Percentiles rank a stretch among this genome's conserved stretches.
Evolutionary conservation across 2,888 invertebrate species (phyloP).

Genomic region (Stenolophus ochropezus): DNA sequence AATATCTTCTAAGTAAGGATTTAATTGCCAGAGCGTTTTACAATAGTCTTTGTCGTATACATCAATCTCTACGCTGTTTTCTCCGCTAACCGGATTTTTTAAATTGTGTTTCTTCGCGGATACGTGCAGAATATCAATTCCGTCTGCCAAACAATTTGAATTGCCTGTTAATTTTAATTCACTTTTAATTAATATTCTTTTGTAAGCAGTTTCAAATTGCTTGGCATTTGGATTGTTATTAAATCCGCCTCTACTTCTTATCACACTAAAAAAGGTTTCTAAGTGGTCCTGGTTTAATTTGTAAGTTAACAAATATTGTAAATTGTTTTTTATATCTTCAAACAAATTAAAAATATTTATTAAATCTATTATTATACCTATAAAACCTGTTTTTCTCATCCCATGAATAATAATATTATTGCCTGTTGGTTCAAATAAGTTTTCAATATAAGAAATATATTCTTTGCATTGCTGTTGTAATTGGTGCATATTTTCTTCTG

Average conservation of each 20-base stretch:
- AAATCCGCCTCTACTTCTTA: constrained; percentile 61
- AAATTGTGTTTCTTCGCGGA: not conserved
- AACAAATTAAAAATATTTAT: constrained; percentile 31
- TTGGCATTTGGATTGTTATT: constrained; percentile 62
- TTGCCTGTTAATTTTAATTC: not conserved
- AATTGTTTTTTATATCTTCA: not conserved
- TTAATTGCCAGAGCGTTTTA: too few relatives aligned
- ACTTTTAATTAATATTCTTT: constrained; percentile 2
- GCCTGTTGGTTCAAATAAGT: not conserved
- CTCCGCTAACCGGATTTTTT: not conserved
- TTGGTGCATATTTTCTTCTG: not conserved
- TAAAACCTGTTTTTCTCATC: constrained; percentile 37
- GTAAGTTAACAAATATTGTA: constrained; percentile 54
- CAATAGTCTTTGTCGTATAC: too few relatives aligned
- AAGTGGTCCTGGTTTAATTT: constrained; percentile 62
- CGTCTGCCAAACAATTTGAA: not conserved
- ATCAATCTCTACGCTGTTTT: too few relatives aligned
- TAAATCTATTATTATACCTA: constrained; percentile 31
- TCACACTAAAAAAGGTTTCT: constrained; percentile 62
- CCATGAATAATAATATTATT: constrained; percentile 35
- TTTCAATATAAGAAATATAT: constrained; percentile 16
- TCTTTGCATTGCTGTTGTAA: not conserved
- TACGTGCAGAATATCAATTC: not conserved
- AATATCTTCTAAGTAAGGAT: too few relatives aligned
- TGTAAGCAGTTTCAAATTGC: constrained; percentile 62